Evolutionary conservation across 2,113 vertebrate species (phyloP).

Genomic region (Cacatua alba): DNA sequence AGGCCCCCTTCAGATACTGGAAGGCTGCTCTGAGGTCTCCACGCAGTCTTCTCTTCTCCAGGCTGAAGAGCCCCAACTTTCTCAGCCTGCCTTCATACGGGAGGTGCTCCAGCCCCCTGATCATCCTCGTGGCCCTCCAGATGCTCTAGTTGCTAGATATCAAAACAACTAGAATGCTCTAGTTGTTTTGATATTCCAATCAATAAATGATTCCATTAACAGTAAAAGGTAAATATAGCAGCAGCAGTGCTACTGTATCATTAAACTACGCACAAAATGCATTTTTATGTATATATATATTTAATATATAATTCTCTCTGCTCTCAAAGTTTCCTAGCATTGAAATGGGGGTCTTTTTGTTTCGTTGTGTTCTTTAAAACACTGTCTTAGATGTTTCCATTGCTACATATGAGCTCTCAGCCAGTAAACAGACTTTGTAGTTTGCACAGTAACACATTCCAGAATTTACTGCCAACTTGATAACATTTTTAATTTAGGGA

Average conservation of each 20-base stretch:
- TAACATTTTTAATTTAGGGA: conserved; percentile 71
- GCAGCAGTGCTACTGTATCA: conserved; percentile 2
- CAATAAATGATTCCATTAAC: conserved; percentile 17
- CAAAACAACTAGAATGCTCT: background rate
- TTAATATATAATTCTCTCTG: background rate
- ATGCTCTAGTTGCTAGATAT: no score
- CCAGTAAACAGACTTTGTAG: conserved; percentile 41
- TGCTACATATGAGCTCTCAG: conserved; percentile 8
- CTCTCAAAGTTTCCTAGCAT: conserved; percentile 18
- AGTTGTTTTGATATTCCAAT: background rate
- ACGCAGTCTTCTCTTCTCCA: no score
- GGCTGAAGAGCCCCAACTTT: no score
- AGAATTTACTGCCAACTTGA: conserved; percentile 66
- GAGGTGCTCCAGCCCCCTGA: no score
- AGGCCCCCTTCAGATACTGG: no score
- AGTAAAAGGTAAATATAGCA: background rate
- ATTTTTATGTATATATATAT: background rate
- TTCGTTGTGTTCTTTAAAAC: background rate
- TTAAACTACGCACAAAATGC: background rate
- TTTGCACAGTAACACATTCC: conserved; percentile 35
- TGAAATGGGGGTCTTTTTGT: background rate
- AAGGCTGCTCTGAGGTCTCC: no score
- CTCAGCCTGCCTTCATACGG: no score
- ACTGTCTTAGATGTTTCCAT: conserved; percentile 3
- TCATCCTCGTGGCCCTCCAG: no score